These are phyloP conservation scores for Eupithecia pulchellata DNA, from an alignment of 2,888 invertebrate species.

Conservation along the genomic window DNA sequence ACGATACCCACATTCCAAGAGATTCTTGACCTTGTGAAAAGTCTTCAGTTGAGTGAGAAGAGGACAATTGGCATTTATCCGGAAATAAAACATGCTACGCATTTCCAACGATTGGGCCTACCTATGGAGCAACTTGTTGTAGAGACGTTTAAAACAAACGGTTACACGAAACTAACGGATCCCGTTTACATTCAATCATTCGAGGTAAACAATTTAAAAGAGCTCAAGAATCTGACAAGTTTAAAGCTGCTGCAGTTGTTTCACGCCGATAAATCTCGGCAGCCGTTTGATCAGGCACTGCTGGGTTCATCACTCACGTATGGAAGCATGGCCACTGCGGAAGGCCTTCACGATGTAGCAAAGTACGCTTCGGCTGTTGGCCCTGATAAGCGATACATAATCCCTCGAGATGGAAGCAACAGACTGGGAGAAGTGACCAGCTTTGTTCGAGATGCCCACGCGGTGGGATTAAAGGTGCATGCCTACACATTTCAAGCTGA, in stretches of 20 bases:
- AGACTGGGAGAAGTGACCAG: conserved; percentile 61
- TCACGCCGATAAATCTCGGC: conserved; percentile 49
- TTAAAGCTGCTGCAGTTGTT: conserved; percentile 69
- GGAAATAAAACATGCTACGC: conserved; percentile 72
- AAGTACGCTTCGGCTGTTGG: conserved; percentile 74
- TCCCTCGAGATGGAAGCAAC: conserved; percentile 64
- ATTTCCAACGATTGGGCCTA: conserved; percentile 65
- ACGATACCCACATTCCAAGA: conserved; percentile 72
- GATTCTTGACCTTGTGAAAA: conserved; percentile 71
- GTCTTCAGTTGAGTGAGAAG: conserved; percentile 65
- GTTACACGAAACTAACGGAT: conserved; percentile 60
- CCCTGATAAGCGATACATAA: conserved; percentile 73
- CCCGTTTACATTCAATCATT: conserved; percentile 78
- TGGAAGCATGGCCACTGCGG: conserved; percentile 68
- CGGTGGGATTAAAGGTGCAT: conserved; percentile 70
- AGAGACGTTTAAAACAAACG: conserved; percentile 66
- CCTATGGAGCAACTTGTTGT: conserved; percentile 68
- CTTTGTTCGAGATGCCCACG: conserved; percentile 71
- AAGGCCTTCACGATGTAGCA: conserved; percentile 69
- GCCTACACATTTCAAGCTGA: conserved; percentile 69
- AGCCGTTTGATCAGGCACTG: conserved; percentile 65
- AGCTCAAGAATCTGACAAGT: conserved; percentile 65
- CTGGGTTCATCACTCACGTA: conserved; percentile 63
- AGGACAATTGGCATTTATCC: conserved; percentile 75
- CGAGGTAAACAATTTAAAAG: conserved; percentile 71